Percentiles rank a stretch among this genome's conserved stretches.
Evolutionary conservation across 1,140 invertebrate genomes (phyloP).

Genomic region (Palaemon carinicauda): DNA sequence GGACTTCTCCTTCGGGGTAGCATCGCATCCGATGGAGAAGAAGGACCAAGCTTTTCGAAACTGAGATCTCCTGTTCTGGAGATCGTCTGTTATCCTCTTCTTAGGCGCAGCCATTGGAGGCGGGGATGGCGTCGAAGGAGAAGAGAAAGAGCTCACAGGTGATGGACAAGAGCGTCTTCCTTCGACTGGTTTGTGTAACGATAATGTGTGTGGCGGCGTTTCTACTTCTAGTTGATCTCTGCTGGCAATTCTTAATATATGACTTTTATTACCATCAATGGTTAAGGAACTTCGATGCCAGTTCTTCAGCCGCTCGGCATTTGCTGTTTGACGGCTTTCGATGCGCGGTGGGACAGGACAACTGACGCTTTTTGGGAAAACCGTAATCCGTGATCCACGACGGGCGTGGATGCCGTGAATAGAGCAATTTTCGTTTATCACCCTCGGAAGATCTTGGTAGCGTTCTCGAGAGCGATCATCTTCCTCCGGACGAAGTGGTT

Average conservation of each 20-base stretch:
- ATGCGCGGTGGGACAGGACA: not conserved
- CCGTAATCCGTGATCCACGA: not conserved
- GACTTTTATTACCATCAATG: not conserved
- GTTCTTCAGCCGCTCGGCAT: constrained; percentile 39
- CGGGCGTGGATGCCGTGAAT: constrained; percentile 21
- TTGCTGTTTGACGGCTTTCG: not conserved
- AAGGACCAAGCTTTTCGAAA: constrained; percentile 37
- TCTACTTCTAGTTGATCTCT: not conserved
- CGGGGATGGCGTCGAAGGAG: not conserved
- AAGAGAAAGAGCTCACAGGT: not conserved
- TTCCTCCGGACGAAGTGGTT: not conserved
- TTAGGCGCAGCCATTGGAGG: not conserved
- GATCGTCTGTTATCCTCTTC: not conserved
- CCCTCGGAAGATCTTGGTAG: not conserved
- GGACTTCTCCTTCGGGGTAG: constrained; percentile 15
- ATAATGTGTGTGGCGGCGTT: not conserved
- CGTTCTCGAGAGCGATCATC: not conserved
- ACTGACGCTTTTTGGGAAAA: constrained; percentile 24
- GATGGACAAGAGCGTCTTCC: not conserved
- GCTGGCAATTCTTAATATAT: not conserved
- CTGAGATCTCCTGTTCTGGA: constrained; percentile 1
- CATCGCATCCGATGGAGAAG: constrained; percentile 31
- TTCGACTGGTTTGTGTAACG: not conserved
- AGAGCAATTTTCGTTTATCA: constrained; percentile 32
- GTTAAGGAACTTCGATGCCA: constrained; percentile 43